Percentiles rank a stretch among this genome's conserved stretches.
These are phyloP conservation scores for Naja naja DNA, from an alignment of 2,113 vertebrate genomes.

Conservation along the genomic window DNA sequence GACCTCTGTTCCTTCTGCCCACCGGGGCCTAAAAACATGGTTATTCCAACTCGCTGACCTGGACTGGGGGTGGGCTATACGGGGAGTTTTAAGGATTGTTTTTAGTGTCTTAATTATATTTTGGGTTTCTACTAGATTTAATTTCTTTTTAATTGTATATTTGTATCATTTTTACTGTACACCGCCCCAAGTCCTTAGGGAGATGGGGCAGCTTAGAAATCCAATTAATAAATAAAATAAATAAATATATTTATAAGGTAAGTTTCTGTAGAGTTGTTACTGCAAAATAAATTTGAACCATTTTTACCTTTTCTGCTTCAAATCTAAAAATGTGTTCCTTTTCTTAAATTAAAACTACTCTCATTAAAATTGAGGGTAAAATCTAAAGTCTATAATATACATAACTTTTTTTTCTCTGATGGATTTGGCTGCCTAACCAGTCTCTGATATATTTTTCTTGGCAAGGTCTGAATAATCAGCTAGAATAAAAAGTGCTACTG, in stretches of 20 bases:
- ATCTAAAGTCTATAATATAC: neutral
- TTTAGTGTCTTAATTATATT: too few species aligned
- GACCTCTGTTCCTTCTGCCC: too few species aligned
- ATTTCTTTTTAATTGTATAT: too few species aligned
- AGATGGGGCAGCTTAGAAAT: too few species aligned
- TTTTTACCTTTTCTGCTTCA: neutral
- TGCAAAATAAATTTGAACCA: neutral
- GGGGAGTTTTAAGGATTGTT: too few species aligned
- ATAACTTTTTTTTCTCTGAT: constrained; percentile 9
- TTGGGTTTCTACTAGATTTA: too few species aligned
- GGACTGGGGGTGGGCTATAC: too few species aligned
- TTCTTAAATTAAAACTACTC: constrained; percentile 2
- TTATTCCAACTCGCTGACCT: too few species aligned
- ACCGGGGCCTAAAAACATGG: too few species aligned
- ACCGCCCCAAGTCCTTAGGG: too few species aligned
- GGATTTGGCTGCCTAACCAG: constrained; percentile 32
- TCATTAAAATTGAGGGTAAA: neutral
- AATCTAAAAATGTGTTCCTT: neutral
- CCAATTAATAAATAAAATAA: too few species aligned
- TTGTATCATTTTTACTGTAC: too few species aligned
- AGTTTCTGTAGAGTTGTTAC: neutral
- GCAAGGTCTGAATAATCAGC: constrained; percentile 43
- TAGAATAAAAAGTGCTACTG: constrained; percentile 30
- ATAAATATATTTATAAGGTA: neutral
- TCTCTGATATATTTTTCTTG: constrained; percentile 47